Evolutionary conservation across 2,888 invertebrate genomes (phyloP).

Genomic region (Lomographa bimaculata): DNA sequence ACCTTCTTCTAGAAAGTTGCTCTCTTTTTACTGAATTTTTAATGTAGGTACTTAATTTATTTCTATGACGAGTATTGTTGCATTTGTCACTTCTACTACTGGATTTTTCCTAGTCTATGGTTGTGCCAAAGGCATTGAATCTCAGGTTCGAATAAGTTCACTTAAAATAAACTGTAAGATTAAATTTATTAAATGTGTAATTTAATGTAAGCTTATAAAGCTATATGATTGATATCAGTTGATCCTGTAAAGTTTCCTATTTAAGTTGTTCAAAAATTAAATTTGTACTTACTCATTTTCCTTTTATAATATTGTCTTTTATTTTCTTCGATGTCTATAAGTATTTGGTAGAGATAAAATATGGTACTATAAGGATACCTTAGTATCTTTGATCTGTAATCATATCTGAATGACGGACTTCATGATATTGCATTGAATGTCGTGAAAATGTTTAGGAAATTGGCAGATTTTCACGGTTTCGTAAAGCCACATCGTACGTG

Average conservation of each 20-base stretch:
- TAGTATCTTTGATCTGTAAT: no score
- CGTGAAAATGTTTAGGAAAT: no score
- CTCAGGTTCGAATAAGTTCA: constrained; percentile 50
- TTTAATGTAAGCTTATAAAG: constrained; percentile 62
- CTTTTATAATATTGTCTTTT: constrained; percentile 32
- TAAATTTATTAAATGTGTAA: constrained; percentile 43
- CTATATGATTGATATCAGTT: constrained; percentile 62
- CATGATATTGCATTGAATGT: no score
- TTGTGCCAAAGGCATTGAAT: constrained; percentile 77
- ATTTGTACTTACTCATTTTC: constrained; percentile 42
- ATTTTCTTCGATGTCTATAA: no score
- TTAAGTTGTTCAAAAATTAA: constrained; percentile 40
- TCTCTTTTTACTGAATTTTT: constrained; percentile 47
- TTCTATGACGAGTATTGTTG: constrained; percentile 21
- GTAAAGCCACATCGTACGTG: no score
- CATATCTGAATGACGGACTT: no score
- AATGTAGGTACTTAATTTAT: constrained; percentile 17
- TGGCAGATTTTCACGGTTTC: no score
- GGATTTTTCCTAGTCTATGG: constrained; percentile 56
- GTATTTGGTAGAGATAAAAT: no score
- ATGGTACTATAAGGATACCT: no score
- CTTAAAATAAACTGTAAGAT: constrained; percentile 38
- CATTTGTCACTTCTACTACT: constrained; percentile 24
- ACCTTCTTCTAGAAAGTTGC: constrained; percentile 38
- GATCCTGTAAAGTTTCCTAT: constrained; percentile 51